Base-by-base conservation (phyloP, 2,797 vertebrate species). In the Carduelis carduelis region DNA sequence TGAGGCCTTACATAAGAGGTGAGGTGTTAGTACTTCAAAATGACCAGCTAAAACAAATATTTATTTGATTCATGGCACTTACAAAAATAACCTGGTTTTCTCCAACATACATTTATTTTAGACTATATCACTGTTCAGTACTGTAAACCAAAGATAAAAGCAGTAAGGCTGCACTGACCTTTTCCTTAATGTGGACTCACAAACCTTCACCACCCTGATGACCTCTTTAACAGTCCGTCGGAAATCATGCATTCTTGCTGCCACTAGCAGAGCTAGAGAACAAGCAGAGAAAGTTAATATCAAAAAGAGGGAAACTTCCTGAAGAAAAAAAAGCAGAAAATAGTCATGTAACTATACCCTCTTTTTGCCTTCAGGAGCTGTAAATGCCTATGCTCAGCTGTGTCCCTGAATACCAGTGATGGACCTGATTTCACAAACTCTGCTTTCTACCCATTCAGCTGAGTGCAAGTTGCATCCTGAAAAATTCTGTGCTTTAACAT, bases 141-240 rank as follows among this genome's bases (percentile, higher is more conserved):
- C 34, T 37, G 64, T 66, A 94, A 94, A 55, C 0, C 15, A 79
- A 94, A 93, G 89, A 90, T 30, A 86, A 88, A 96, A 93, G 81
- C 74, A 89, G 14, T 50, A 70, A 84, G 83, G 86, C 39, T 53
- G 69, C n/a, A 79, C 98, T 74, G 86, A 99, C 99, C 99, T 99
- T 98, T 99, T 99, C 32, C 98, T 98, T 23, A 99, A 97, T 0
- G 99, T 99, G 57, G 97, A 98, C 87, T 99, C 99, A 71, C 99
- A 99, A 92, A 99, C 99, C 98, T 99, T 99, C n/a, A 99, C 99
- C 49, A 99, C 98, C 3, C 98, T 86, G 90, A 99, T 98, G 46
- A 99, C 98, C 97, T 99, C 99, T 93, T 99, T 99, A 87, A 99
- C 97, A 8, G 99, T 99, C 24, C 99, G 98, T 57, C 98, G 98